These are phyloP conservation scores for Drosophila nr. medialis DNA, from an alignment of 2,888 invertebrate genomes.

Conservation along the genomic window DNA sequence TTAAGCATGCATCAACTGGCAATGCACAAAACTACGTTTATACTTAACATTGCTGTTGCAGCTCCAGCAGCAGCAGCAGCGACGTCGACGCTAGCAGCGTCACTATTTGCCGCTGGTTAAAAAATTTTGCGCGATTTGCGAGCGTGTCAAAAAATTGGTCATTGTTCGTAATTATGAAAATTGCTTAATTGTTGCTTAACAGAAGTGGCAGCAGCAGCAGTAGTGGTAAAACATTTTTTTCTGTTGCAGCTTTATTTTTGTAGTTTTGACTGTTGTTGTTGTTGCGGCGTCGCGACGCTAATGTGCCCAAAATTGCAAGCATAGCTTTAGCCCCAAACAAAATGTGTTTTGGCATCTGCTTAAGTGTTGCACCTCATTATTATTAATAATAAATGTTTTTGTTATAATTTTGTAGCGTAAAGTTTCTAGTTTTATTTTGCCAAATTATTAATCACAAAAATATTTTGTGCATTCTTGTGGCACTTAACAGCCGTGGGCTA, in stretches of 20 bases:
- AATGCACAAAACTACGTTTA: conserved; percentile 47
- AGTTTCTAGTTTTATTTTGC: conserved; percentile 60
- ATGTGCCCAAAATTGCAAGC: conserved; percentile 43
- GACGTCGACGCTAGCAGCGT: conserved; percentile 14
- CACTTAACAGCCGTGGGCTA: conserved; percentile 54
- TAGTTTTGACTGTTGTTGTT: conserved; percentile 17
- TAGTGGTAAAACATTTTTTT: conserved; percentile 24
- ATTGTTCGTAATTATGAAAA: conserved; percentile 81
- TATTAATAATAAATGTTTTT: conserved; percentile 62
- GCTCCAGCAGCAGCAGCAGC: background rate
- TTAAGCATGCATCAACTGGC: conserved; percentile 60
- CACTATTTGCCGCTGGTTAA: conserved; percentile 73
- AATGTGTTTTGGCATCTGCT: conserved; percentile 72
- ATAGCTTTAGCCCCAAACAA: conserved; percentile 23
- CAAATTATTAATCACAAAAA: conserved; percentile 74
- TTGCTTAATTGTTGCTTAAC: conserved; percentile 81
- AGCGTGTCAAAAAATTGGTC: conserved; percentile 81
- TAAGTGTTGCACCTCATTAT: conserved; percentile 69
- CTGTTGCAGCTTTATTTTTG: conserved; percentile 12
- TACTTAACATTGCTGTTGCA: conserved; percentile 32
- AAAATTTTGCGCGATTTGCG: conserved; percentile 75
- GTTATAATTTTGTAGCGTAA: conserved; percentile 54
- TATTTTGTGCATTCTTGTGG: conserved; percentile 49
- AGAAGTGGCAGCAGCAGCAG: conserved; percentile 51
- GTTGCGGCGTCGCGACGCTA: conserved; percentile 18